A percentile compares a stretch with the other conserved stretches of the same genome.
phyloP scores from a whole-genome alignment of 2,888 invertebrate species.

The Pachydiplax longipennis region DNA sequence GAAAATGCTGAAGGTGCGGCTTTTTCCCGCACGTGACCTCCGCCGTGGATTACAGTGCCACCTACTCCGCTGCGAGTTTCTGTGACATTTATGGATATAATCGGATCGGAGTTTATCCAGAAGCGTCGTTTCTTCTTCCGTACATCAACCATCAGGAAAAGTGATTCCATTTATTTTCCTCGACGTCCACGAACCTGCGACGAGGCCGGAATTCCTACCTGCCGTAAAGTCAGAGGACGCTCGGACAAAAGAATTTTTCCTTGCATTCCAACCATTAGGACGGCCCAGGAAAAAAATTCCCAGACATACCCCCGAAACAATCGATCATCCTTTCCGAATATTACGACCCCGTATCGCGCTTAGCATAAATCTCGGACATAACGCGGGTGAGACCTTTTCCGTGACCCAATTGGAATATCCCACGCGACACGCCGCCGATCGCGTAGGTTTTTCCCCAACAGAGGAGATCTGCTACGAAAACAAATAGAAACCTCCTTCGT shows the following conservation, averaged over 20 bases:
- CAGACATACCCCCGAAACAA: too few relatives aligned
- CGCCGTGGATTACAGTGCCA: constrained; percentile 5
- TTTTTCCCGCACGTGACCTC: constrained; percentile 6
- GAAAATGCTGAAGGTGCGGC: not conserved
- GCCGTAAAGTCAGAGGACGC: not conserved
- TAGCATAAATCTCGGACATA: not conserved
- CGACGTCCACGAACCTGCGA: not conserved
- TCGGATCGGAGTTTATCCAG: not conserved
- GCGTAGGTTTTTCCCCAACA: not conserved
- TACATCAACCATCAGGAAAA: too few relatives aligned
- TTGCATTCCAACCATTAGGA: too few relatives aligned
- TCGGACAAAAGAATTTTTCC: not conserved
- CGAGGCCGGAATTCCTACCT: not conserved
- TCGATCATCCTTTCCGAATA: too few relatives aligned
- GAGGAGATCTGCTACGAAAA: not conserved
- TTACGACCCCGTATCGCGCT: not conserved
- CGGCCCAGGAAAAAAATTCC: too few relatives aligned
- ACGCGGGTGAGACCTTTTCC: not conserved
- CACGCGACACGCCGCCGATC: not conserved
- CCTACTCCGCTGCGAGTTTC: not conserved
- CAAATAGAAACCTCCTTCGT: not conserved
- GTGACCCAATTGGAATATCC: not conserved
- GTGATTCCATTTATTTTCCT: not conserved
- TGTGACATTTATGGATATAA: constrained; percentile 30
- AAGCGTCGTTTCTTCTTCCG: not conserved